Conservation (phyloP, 1,140 invertebrate genomes). For the Ceratina calcarata region DNA sequence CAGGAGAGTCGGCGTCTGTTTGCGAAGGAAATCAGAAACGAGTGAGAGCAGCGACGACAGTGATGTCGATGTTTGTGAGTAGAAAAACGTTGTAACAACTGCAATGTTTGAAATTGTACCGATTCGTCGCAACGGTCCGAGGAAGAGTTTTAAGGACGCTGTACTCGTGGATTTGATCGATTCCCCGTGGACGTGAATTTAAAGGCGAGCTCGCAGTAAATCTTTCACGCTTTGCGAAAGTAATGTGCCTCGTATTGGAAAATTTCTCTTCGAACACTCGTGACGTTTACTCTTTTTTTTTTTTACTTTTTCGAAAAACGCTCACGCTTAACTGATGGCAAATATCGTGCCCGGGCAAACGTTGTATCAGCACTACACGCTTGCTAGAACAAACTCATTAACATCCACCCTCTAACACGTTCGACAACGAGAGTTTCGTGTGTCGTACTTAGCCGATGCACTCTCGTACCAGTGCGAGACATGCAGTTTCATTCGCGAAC, state of each 20-base stretch:
- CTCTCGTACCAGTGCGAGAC: constrained; percentile 54
- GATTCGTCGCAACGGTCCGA: too few relatives aligned
- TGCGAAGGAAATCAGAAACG: background rate
- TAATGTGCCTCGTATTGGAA: too few relatives aligned
- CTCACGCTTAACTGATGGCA: constrained; percentile 18
- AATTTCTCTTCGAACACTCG: background rate
- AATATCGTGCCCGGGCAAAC: constrained; percentile 36
- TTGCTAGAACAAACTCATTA: constrained; percentile 68
- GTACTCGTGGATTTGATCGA: background rate
- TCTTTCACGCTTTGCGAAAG: background rate
- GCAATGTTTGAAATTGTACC: background rate
- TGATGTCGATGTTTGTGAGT: constrained; percentile 23
- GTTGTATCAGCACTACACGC: constrained; percentile 38
- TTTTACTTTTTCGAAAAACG: constrained; percentile 1
- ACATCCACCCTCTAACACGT: constrained; percentile 67
- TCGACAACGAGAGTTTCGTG: constrained; percentile 40
- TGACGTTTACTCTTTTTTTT: background rate
- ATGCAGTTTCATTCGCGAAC: constrained; percentile 19
- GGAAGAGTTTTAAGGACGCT: background rate
- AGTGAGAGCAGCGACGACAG: background rate
- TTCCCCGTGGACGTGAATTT: constrained; percentile 8
- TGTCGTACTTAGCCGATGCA: constrained; percentile 10
- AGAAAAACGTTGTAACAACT: constrained; percentile 1
- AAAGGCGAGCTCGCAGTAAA: background rate
- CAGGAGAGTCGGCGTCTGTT: background rate